Evolutionary conservation across 2,113 vertebrate genomes (phyloP), one percentile per base, ranked within the genome.

Genomic region (Hystrix cristata): DNA sequence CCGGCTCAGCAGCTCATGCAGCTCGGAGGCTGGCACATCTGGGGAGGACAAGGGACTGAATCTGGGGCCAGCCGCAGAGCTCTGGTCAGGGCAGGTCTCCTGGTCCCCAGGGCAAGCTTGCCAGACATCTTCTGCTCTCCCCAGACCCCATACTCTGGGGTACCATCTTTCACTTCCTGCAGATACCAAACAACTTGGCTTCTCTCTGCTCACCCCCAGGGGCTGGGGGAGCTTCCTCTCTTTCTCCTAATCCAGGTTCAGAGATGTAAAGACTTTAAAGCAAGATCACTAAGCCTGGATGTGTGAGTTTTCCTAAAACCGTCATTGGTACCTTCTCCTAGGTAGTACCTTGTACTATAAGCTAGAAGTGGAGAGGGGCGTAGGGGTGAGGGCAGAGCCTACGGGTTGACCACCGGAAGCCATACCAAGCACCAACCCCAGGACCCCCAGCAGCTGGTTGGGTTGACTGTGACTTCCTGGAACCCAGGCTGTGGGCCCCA

Each of bases 1-100:
- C 99, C 99, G 99, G 97, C 99, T 99, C 98, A 99, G 99, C 91
- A 99, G 98, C 92, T 99, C 99, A 0, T 99, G 99, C 11, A 99
- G 98, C 98, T 99, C 99, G 1, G 99, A 99, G 88, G 99, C 99
- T 0, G 99, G 99, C 92, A 99, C 99, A 64, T 99, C 99, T 99
- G 95, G 9, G 60, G 60, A 78, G 29, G 34, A 60, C 8, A 14
- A 6, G 59, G 43, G 0, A 11, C 69, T 95, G 89, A 95, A 92
- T 43, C 81, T 38, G 74, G 59, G 43, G 34, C 13, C 16, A 31
- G 86, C 48, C 29, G 64, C 88, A 62, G 25, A 12, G 65, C 79
- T 65, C 72, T 79, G 80, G 74, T 74, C 53, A 59, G 69, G 2
- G 19, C 7, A 0, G 31, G 7, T 57, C 57, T 57, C 78, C 67